phyloP scores from a whole-genome alignment of 1,140 invertebrate species.

The Apocrypta bakeri region DNA sequence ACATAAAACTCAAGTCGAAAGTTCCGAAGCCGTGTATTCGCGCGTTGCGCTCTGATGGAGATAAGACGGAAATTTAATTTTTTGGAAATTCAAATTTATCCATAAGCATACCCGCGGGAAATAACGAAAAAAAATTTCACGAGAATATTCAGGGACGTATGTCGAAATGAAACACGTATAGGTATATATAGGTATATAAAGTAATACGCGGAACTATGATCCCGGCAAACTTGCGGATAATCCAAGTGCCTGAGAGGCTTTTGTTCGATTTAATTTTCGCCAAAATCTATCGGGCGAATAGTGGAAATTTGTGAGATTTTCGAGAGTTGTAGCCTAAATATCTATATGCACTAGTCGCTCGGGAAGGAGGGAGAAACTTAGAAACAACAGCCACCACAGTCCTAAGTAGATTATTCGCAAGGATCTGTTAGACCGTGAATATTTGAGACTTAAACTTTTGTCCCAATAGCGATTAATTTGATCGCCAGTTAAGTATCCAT shows the following conservation, averaged over 20 bases:
- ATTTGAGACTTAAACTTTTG: background rate
- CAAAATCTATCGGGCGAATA: background rate
- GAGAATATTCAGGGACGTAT: background rate
- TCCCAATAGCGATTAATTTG: background rate
- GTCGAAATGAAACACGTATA: background rate
- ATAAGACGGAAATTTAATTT: background rate
- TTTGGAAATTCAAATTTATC: slow-evolving; percentile 22
- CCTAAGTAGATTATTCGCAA: background rate
- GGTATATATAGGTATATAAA: too few relatives aligned
- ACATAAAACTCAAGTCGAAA: background rate
- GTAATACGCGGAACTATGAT: too few relatives aligned
- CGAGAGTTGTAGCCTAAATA: background rate
- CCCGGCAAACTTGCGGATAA: slow-evolving; percentile 7
- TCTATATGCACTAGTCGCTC: background rate
- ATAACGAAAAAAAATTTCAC: background rate
- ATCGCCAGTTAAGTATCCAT: background rate
- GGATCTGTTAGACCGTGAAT: background rate
- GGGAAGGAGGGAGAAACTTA: background rate
- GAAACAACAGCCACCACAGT: background rate
- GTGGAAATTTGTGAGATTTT: background rate
- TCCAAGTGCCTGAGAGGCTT: slow-evolving; percentile 14
- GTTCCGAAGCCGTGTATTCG: background rate
- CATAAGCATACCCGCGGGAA: slow-evolving; percentile 12
- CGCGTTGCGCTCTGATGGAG: background rate
- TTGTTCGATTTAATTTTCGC: slow-evolving; percentile 32